Evolutionary conservation across 2,113 vertebrate species (phyloP).

Genomic region (Prinia subflava): DNA sequence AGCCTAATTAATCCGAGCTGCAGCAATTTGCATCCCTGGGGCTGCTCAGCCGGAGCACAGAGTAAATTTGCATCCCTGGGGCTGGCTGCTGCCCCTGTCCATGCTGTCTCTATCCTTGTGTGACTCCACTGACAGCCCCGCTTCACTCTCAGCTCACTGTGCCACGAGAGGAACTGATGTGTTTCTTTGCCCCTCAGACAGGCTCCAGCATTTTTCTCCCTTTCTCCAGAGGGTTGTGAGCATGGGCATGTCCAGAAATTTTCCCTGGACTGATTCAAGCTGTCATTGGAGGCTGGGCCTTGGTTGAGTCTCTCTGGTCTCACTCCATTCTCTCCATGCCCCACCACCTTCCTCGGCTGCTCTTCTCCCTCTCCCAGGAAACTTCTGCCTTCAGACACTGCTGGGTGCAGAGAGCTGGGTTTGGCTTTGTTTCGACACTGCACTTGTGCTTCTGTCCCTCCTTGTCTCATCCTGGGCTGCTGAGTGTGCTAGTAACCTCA

Average conservation of each 20-base stretch:
- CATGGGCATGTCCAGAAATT: neutral
- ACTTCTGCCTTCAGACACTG: accelerated
- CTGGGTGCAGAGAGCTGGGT: neutral
- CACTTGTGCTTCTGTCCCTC: neutral
- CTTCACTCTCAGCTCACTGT: accelerated
- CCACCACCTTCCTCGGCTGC: neutral
- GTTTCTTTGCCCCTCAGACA: neutral
- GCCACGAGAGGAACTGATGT: neutral
- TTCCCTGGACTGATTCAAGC: neutral
- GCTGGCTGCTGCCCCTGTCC: neutral
- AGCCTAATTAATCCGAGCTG: constrained; percentile 19
- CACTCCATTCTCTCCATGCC: neutral
- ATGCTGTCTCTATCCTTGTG: neutral
- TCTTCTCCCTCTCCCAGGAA: neutral
- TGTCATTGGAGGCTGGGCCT: neutral
- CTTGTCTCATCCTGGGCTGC: neutral
- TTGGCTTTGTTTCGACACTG: neutral
- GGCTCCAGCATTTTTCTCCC: neutral
- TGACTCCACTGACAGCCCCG: neutral
- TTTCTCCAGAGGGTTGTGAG: neutral
- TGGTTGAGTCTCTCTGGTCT: accelerated
- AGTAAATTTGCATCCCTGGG: neutral
- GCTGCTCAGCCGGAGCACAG: neutral
- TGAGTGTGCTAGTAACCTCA: neutral
- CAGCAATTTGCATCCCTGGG: constrained; percentile 14